Percentiles rank a stretch among this genome's conserved stretches.
Conservation (phyloP, 2,113 vertebrate species). For the Butorides virescens region DNA sequence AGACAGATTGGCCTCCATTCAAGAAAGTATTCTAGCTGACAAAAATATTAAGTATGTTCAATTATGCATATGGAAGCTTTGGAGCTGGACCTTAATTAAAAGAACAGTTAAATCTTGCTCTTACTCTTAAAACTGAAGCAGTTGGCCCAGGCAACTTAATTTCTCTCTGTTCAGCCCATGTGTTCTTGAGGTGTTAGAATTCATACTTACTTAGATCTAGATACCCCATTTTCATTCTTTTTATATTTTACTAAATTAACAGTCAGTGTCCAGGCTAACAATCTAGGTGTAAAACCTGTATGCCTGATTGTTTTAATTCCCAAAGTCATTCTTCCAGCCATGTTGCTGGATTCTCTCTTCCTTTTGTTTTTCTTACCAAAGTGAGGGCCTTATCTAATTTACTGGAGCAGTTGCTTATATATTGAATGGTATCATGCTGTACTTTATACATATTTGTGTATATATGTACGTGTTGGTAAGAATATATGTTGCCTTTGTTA, state of each 20-base stretch:
- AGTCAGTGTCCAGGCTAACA: not conserved
- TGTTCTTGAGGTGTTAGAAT: not conserved
- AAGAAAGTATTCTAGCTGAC: not conserved
- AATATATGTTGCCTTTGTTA: not conserved
- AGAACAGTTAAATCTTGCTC: not conserved
- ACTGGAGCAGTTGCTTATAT: not conserved
- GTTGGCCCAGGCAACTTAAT: not conserved
- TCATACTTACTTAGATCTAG: not conserved
- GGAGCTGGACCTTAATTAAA: not conserved
- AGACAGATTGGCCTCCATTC: not conserved
- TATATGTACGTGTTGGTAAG: accelerated
- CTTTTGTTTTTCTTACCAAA: not conserved
- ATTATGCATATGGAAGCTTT: not conserved
- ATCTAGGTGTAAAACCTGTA: not conserved
- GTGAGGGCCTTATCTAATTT: not conserved
- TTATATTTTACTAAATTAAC: not conserved
- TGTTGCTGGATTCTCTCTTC: not conserved
- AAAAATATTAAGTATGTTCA: not conserved
- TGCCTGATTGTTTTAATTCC: not conserved
- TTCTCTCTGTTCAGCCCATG: not conserved
- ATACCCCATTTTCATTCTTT: not conserved
- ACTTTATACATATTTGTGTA: not conserved
- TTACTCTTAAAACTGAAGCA: not conserved
- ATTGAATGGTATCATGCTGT: not conserved
- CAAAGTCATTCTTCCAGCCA: not conserved